Evolutionary conservation across 2,888 invertebrate species (phyloP).

Genomic region (Plebejus anna): DNA sequence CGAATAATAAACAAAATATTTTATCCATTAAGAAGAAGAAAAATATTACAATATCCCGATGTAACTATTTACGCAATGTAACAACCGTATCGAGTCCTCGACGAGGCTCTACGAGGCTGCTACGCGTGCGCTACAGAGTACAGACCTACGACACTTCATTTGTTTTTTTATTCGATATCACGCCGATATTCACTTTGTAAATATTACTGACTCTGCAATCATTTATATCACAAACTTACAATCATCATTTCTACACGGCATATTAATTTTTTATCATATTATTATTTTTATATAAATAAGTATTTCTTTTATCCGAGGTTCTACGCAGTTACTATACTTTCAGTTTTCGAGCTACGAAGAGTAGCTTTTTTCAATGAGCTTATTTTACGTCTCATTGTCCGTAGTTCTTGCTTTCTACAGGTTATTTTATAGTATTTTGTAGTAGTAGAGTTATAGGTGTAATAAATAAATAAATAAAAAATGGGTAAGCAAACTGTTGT

Average conservation of each 20-base stretch:
- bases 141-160: not conserved
- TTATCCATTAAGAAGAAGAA: not conserved
- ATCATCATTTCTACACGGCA: not conserved
- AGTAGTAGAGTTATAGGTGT: not conserved
- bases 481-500: too few relatives aligned
- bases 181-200: not conserved
- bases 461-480: too few relatives aligned
- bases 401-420: not conserved
- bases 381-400: not conserved
- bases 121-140: slow-evolving; percentile 1
- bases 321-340: not conserved
- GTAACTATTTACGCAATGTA: not conserved
- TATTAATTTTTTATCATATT: too few relatives aligned
- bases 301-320: not conserved
- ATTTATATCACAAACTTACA: not conserved
- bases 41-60: not conserved
- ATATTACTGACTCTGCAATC: not conserved
- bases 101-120: not conserved
- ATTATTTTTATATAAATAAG: too few relatives aligned
- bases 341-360: not conserved
- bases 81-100: not conserved
- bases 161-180: not conserved
- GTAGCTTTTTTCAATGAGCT: not conserved
- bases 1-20: too few relatives aligned
- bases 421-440: too few relatives aligned